Evolutionary conservation across 1,140 invertebrate genomes (phyloP), one percentile per base, ranked within the genome.

Genomic region (Panulirus ornatus): DNA sequence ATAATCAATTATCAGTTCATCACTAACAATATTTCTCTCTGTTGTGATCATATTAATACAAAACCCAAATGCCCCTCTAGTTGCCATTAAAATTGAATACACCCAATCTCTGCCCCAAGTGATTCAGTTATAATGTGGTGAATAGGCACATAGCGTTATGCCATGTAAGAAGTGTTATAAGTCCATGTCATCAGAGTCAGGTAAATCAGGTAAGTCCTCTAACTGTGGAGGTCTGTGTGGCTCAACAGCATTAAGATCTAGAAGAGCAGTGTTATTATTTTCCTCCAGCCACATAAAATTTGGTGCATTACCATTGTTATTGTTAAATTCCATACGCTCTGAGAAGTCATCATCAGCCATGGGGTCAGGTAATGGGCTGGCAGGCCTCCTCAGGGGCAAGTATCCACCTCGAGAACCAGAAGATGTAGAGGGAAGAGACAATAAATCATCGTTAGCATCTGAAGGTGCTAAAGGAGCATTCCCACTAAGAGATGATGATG

Each of bases 231-330:
- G 34, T 79, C 85, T 76, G 47, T 54, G 88, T 1, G 88, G 88
- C n/a, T 89, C 88, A 11, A 89, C 81, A 14, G 88, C 88, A 63
- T 89, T 89, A 16, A 89, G 88, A 66, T 89, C 88, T 9, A 89
- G 71, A 8, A 89, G 71, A 0, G 88, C 88, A 11, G 76, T 89
- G 76, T 89, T 89, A 47, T 89, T 89, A 36, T 89, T 89, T 79
- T 89, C 88, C 51, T 89, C 88, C 27, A 89, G 78, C 88, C 87
- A 89, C 88, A 89, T 89, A 47, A 83, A 89, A 27, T 89, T 89
- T 1, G 88, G 88, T 16, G 79, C 88, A 63, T 75, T 83, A 16
- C 63, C 76, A 42, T 89, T 89, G 27, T 89, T 89, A 44, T 88
- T 88, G 51, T 89, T 89, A 44, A 89, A 89, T 70, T 89, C 88